These are phyloP conservation scores for Acropternis orthonyx DNA, from an alignment of 2,797 vertebrate genomes.

Conservation along the genomic window DNA sequence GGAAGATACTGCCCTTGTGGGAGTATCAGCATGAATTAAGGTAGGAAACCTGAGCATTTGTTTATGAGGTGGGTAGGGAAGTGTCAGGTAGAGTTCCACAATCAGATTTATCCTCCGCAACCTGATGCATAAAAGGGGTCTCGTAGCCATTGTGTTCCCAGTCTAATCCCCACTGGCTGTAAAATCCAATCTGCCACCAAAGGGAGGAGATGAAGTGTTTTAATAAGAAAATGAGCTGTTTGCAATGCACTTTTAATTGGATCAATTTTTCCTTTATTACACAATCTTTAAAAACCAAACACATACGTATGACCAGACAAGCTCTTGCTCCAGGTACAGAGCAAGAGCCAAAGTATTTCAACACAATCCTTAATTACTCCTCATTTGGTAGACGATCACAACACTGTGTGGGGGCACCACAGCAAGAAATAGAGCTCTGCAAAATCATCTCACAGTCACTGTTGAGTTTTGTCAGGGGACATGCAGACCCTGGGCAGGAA, in stretches of 20 bases:
- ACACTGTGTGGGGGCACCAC: not conserved
- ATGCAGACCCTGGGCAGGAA: not conserved
- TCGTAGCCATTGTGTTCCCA: not conserved
- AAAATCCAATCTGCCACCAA: slow-evolving; percentile 24
- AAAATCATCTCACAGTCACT: not conserved
- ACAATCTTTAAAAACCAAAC: slow-evolving; percentile 56
- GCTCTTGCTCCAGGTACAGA: slow-evolving; percentile 60
- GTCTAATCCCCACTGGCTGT: not conserved
- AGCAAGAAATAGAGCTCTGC: not conserved
- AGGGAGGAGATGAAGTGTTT: slow-evolving; percentile 50
- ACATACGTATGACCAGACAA: slow-evolving; percentile 23
- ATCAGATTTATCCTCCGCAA: not conserved
- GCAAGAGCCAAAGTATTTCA: slow-evolving; percentile 35
- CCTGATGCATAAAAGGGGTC: not conserved
- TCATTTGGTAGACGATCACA: slow-evolving; percentile 15
- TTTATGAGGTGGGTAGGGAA: not conserved
- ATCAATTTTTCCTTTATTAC: slow-evolving; percentile 72
- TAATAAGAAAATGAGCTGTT: slow-evolving; percentile 46
- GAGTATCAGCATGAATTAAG: not conserved
- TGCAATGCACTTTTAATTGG: slow-evolving; percentile 67
- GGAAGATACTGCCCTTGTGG: not conserved
- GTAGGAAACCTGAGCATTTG: not conserved
- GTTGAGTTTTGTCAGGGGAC: not conserved
- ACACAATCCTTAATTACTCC: slow-evolving; percentile 12
- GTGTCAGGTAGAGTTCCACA: not conserved